phyloP scores from a whole-genome alignment of 2,113 vertebrate species.

The Andinoacara biseriatus region DNA sequence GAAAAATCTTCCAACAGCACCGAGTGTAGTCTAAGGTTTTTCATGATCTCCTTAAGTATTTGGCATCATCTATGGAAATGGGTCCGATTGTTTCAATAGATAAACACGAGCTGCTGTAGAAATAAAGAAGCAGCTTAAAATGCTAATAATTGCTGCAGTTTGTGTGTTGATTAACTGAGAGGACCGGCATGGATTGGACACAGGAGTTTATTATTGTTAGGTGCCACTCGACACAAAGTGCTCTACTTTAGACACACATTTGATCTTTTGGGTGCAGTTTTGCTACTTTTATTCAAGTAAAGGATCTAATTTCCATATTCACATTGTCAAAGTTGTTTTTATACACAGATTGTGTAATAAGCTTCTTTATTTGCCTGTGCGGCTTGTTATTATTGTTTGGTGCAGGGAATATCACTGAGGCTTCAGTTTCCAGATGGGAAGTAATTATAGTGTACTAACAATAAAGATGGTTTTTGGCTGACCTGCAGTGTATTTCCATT shows the following conservation, averaged over 20 bases:
- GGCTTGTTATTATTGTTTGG: not conserved
- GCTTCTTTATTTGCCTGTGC: not conserved
- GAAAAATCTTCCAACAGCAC: not conserved
- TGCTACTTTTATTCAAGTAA: not conserved
- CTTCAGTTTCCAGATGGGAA: constrained; percentile 33
- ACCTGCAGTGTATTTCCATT: constrained; percentile 35
- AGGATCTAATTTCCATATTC: not conserved
- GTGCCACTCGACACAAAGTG: not conserved
- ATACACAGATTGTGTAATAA: not conserved
- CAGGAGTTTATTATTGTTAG: not conserved
- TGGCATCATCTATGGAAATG: not conserved
- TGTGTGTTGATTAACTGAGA: constrained; percentile 5
- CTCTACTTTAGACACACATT: not conserved
- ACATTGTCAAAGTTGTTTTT: not conserved
- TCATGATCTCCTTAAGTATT: not conserved
- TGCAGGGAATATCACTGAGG: not conserved
- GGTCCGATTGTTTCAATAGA: not conserved
- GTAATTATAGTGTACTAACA: constrained; percentile 31
- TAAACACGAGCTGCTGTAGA: not conserved
- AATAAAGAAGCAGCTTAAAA: not conserved
- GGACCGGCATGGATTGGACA: not conserved
- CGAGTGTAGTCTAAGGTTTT: not conserved
- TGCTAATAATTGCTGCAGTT: not conserved
- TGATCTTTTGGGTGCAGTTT: not conserved
- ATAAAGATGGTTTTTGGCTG: constrained; percentile 13